A percentile compares a stretch with the other conserved stretches of the same genome.
Evolutionary conservation across 2,113 vertebrate species (phyloP).

Genomic region (Mesitornis unicolor): DNA sequence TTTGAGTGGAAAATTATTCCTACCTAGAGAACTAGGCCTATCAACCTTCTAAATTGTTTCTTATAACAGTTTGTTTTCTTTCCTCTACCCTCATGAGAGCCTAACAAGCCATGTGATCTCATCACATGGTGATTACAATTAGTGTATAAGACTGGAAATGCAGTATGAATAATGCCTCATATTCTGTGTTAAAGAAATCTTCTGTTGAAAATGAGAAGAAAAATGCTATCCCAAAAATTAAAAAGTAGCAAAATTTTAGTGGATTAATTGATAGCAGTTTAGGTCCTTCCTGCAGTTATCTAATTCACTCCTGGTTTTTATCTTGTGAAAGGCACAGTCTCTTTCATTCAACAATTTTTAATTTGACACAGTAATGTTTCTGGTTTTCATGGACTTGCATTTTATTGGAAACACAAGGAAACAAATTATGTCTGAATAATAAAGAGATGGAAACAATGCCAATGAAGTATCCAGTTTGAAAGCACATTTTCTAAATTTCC

Average conservation of each 20-base stretch:
- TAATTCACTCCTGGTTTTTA: background rate
- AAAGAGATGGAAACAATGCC: background rate
- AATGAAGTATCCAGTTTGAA: background rate
- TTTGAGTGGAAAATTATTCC: background rate
- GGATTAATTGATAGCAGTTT: background rate
- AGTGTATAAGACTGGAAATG: background rate
- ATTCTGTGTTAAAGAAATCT: background rate
- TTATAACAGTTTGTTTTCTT: slow-evolving; percentile 8
- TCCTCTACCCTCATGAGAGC: background rate
- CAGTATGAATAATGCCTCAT: background rate
- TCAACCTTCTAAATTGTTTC: slow-evolving; percentile 1
- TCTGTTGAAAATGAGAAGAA: background rate
- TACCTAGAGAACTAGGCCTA: background rate
- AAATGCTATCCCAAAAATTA: background rate
- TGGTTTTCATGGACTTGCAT: background rate
- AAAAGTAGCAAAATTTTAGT: background rate
- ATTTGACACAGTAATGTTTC: background rate
- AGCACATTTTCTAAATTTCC: background rate
- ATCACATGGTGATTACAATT: slow-evolving; percentile 17
- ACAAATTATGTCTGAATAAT: background rate
- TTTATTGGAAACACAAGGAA: slow-evolving; percentile 16
- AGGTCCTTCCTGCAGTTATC: background rate
- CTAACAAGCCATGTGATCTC: background rate
- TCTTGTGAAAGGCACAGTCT: background rate
- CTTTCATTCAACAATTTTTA: slow-evolving; percentile 7